Percentiles rank a stretch among this genome's conserved stretches.
phyloP scores from a whole-genome alignment of 2,113 vertebrate genomes.

The Vidua macroura region DNA sequence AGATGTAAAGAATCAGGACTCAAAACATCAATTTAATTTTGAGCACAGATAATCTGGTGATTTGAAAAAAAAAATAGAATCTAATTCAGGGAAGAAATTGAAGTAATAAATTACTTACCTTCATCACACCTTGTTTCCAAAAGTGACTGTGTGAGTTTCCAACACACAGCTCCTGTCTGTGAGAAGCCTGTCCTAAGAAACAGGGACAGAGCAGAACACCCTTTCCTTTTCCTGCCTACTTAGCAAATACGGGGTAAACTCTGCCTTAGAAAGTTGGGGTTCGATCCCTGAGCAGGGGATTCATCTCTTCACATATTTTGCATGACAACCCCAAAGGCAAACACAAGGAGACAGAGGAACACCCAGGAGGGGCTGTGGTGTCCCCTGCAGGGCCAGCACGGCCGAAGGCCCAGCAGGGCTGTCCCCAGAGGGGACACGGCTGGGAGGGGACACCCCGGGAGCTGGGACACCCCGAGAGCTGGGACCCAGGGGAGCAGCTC shows the following conservation, averaged over 20 bases:
- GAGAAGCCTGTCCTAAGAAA: conserved; percentile 27
- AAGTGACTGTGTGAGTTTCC: conserved; percentile 22
- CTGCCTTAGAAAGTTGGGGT: accelerated
- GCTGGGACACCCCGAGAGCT: too few species aligned
- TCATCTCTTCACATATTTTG: accelerated
- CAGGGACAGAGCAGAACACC: neutral
- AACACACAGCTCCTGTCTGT: conserved; percentile 22
- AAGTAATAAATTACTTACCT: neutral
- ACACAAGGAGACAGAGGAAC: accelerated
- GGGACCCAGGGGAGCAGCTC: neutral
- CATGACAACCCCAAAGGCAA: neutral
- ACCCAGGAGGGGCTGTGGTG: accelerated
- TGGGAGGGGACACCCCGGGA: accelerated
- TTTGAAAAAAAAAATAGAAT: neutral
- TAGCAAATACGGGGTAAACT: accelerated
- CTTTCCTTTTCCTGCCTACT: neutral
- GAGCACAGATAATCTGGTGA: neutral
- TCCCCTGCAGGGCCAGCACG: accelerated
- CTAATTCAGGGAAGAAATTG: neutral
- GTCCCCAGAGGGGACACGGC: neutral
- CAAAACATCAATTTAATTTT: neutral
- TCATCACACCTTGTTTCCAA: conserved; percentile 49
- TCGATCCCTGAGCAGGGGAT: accelerated
- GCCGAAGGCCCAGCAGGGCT: accelerated
- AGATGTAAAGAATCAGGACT: neutral